Evolutionary conservation across 2,797 vertebrate species (phyloP).

Genomic region (Aplochiton taeniatus): DNA sequence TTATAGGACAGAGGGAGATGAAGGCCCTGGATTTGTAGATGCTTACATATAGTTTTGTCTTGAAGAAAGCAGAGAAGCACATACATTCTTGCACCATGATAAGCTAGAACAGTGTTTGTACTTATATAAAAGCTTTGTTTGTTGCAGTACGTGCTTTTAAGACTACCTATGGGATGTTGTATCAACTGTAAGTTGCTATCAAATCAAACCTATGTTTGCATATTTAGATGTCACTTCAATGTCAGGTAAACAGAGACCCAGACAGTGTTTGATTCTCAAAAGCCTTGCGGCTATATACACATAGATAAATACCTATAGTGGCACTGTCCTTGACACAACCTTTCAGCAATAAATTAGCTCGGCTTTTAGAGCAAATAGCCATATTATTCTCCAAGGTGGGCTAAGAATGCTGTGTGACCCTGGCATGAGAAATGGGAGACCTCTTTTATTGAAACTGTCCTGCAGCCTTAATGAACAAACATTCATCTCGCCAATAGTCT

Average conservation of each 20-base stretch:
- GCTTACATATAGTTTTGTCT: too few relatives aligned
- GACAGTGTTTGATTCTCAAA: not conserved
- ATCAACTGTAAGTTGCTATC: too few relatives aligned
- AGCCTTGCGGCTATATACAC: conserved; percentile 18
- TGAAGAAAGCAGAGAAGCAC: too few relatives aligned
- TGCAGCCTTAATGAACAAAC: conserved; percentile 66
- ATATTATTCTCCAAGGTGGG: conserved; percentile 47
- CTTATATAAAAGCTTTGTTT: too few relatives aligned
- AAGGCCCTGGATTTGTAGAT: too few relatives aligned
- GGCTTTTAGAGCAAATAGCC: conserved; percentile 47
- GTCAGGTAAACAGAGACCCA: not conserved
- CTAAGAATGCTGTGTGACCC: conserved; percentile 40
- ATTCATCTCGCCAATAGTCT: conserved; percentile 69
- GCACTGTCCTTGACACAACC: conserved; percentile 57
- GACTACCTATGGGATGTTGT: too few relatives aligned
- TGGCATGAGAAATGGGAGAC: conserved; percentile 32
- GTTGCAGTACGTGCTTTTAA: too few relatives aligned
- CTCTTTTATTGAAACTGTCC: conserved; percentile 55
- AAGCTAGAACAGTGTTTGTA: too few relatives aligned
- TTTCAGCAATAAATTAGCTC: conserved; percentile 40
- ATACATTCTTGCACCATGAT: too few relatives aligned
- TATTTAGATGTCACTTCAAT: not conserved
- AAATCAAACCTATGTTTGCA: too few relatives aligned
- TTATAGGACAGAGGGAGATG: not conserved
- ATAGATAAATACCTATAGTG: not conserved